A percentile compares a stretch with the other conserved stretches of the same genome.
Evolutionary conservation across 2,113 vertebrate genomes (phyloP).

Genomic region (Tenrec ecaudatus): DNA sequence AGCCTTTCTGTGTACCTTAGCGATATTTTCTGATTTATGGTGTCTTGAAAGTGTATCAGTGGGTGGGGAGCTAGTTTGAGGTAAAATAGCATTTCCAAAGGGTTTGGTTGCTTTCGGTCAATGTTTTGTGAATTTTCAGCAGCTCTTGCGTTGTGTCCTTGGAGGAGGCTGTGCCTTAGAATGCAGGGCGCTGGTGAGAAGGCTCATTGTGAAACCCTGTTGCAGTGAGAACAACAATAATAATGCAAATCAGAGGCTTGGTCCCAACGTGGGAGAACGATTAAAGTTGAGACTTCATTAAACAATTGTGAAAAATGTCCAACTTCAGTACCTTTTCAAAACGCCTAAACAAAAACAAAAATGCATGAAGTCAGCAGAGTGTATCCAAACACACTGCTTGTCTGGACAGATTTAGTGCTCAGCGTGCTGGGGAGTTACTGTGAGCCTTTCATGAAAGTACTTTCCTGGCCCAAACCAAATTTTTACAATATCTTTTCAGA

Average conservation of each 20-base stretch:
- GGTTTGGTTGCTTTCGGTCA: neutral
- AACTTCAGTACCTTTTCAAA: slow-evolving; percentile 56
- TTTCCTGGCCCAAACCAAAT: slow-evolving; percentile 38
- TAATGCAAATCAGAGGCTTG: slow-evolving; percentile 42
- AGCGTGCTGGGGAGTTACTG: neutral
- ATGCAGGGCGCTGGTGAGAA: slow-evolving; percentile 9
- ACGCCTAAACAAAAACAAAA: slow-evolving; percentile 16
- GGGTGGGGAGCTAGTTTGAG: neutral
- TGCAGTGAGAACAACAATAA: slow-evolving; percentile 42
- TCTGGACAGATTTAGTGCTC: neutral
- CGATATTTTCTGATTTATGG: neutral
- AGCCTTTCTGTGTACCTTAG: neutral
- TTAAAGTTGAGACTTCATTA: slow-evolving; percentile 34
- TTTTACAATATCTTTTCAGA: slow-evolving; percentile 49
- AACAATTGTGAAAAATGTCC: slow-evolving; percentile 53
- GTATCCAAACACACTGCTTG: slow-evolving; percentile 47
- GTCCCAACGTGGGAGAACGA: slow-evolving; percentile 44
- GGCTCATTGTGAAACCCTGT: slow-evolving; percentile 39
- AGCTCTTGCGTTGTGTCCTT: neutral
- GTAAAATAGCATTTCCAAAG: slow-evolving; percentile 28
- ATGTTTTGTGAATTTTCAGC: neutral
- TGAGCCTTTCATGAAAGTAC: slow-evolving; percentile 44
- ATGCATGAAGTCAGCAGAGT: slow-evolving; percentile 14
- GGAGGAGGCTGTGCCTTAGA: neutral
- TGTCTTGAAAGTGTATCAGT: neutral